Conservation (phyloP, 2,797 vertebrate genomes). For the Amniataba percoides region DNA sequence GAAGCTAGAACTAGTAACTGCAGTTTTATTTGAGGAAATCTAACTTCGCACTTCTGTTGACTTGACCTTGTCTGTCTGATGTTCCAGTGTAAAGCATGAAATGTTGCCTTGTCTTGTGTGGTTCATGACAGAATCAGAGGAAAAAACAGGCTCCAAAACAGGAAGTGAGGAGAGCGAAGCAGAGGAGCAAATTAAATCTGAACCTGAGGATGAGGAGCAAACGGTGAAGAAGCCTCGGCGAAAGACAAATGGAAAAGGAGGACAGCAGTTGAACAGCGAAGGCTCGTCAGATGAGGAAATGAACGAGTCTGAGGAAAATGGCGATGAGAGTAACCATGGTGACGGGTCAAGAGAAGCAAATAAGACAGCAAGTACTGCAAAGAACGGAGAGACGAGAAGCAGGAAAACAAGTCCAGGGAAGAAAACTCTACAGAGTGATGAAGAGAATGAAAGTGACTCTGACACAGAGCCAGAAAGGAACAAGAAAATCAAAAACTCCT, state of each 20-base stretch:
- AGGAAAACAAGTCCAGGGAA: conserved; percentile 10
- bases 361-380: conserved; percentile 5
- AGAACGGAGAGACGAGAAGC: not conserved
- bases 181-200: conserved; percentile 37
- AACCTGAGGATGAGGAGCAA: conserved; percentile 24
- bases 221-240: conserved; percentile 7
- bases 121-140: conserved; percentile 39
- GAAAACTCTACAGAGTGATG: conserved; percentile 25
- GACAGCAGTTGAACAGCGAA: conserved; percentile 30
- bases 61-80: not conserved
- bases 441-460: conserved; percentile 32
- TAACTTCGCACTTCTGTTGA: not conserved
- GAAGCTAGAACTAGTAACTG: not conserved
- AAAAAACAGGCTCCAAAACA: conserved; percentile 28
- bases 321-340: conserved; percentile 4
- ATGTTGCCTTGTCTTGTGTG: conserved; percentile 3
- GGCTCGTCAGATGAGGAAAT: conserved; percentile 58
- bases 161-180: conserved; percentile 54
- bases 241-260: conserved; percentile 10
- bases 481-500: conserved; percentile 38
- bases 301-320: not conserved
- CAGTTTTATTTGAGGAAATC: not conserved
- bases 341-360: conserved; percentile 37
- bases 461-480: conserved; percentile 36
- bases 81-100: not conserved